phyloP scores from a whole-genome alignment of 2,113 vertebrate genomes.

The Eira barbara region DNA sequence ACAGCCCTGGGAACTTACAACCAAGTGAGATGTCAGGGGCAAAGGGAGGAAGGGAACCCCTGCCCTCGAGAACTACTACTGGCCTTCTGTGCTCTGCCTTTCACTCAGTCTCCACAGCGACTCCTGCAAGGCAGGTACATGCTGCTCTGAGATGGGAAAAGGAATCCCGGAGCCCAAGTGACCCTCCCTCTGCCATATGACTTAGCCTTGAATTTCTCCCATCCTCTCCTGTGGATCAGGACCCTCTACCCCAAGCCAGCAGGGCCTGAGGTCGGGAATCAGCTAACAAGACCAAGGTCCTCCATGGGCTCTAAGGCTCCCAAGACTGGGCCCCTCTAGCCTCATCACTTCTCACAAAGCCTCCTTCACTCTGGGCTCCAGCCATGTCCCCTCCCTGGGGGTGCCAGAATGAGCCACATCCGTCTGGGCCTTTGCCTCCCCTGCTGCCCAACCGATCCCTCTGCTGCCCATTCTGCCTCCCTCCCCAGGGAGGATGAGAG shows the following conservation, averaged over 20 bases:
- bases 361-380: not conserved
- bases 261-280: not conserved
- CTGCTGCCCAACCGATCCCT: not conserved
- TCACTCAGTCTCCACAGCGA: fast-evolving
- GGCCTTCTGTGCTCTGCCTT: not conserved
- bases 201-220: not conserved
- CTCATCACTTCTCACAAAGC: not conserved
- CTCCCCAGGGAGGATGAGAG: not conserved
- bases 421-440: not conserved
- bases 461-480: not conserved
- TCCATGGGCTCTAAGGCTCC: not conserved
- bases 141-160: not conserved
- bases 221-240: not conserved
- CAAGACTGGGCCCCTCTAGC: fast-evolving
- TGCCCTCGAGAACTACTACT: not conserved
- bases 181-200: not conserved
- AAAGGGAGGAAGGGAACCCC: not conserved
- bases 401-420: not conserved
- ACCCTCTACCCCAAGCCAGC: not conserved
- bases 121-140: not conserved
- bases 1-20: not conserved
- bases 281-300: not conserved
- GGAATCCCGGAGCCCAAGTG: not conserved
- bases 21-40: not conserved
- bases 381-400: not conserved